A percentile compares a stretch with the other conserved stretches of the same genome.
phyloP scores from a whole-genome alignment of 2,888 invertebrate species.

The Netelia virgata region DNA sequence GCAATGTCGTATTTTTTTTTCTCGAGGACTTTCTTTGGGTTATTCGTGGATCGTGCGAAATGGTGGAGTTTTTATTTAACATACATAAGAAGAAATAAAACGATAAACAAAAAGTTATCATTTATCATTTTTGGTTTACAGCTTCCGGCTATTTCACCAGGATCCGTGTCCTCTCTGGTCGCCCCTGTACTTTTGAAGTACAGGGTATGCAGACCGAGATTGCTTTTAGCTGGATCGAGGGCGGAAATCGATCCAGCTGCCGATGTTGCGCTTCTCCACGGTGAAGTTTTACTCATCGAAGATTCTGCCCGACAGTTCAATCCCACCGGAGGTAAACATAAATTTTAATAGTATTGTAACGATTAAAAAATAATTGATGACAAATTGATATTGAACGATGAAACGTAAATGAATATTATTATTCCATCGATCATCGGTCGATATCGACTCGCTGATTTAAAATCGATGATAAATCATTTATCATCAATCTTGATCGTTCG shows the following conservation, averaged over 20 bases:
- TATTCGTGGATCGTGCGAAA: neutral
- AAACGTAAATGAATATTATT: slow-evolving; percentile 10
- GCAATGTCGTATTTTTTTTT: neutral
- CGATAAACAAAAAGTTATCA: neutral
- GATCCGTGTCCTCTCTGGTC: slow-evolving; percentile 81
- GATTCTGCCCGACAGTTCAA: slow-evolving; percentile 87
- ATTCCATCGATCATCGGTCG: neutral
- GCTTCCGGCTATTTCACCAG: slow-evolving; percentile 81
- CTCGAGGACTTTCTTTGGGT: neutral
- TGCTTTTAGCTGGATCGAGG: slow-evolving; percentile 88
- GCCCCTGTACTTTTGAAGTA: slow-evolving; percentile 82
- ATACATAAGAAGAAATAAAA: neutral
- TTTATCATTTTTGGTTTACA: slow-evolving; percentile 67
- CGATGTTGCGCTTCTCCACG: slow-evolving; percentile 87
- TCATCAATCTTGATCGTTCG: no score
- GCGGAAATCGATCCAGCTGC: slow-evolving; percentile 88
- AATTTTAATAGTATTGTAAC: slow-evolving; percentile 8
- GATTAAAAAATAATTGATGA: neutral
- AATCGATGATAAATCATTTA: neutral
- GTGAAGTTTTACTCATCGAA: slow-evolving; percentile 88
- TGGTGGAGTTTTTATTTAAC: neutral
- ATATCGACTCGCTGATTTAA: neutral
- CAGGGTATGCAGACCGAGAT: slow-evolving; percentile 84
- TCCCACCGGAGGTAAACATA: slow-evolving; percentile 85
- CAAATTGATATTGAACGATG: neutral